phyloP scores from a whole-genome alignment of 2,113 vertebrate genomes.

The Myrmophylax atrothorax region DNA sequence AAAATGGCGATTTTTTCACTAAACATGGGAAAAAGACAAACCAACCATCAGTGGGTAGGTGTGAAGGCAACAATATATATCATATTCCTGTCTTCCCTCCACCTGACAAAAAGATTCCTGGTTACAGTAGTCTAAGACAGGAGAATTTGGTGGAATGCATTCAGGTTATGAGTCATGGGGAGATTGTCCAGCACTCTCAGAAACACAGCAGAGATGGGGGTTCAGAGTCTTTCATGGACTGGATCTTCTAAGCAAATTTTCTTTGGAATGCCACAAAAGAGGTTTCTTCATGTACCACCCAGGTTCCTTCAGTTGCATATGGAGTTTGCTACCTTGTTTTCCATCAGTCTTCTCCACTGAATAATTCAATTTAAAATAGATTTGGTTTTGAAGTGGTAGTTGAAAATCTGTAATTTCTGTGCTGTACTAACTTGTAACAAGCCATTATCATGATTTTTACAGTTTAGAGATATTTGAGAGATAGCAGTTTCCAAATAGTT shows the following conservation, averaged over 20 bases:
- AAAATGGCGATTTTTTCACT: background rate
- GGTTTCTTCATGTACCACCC: background rate
- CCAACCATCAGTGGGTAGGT: background rate
- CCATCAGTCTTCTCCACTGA: background rate
- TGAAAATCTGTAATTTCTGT: background rate
- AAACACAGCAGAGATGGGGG: background rate
- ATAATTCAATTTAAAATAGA: background rate
- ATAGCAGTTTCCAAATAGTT: background rate
- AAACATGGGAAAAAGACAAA: background rate
- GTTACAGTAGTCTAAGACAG: fast-evolving
- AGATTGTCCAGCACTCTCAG: background rate
- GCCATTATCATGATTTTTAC: background rate
- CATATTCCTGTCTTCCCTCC: too few species aligned
- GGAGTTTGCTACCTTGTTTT: background rate
- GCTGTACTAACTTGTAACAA: background rate
- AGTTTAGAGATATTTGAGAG: background rate
- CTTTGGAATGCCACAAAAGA: background rate
- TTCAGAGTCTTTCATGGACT: fast-evolving
- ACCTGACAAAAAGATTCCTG: background rate
- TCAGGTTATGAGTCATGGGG: background rate
- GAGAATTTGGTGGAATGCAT: background rate
- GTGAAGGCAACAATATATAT: background rate
- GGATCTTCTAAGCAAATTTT: background rate
- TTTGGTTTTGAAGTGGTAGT: background rate
- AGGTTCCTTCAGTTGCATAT: background rate